These are phyloP conservation scores for Thera obeliscata DNA, from an alignment of 2,888 invertebrate genomes.

Conservation along the genomic window DNA sequence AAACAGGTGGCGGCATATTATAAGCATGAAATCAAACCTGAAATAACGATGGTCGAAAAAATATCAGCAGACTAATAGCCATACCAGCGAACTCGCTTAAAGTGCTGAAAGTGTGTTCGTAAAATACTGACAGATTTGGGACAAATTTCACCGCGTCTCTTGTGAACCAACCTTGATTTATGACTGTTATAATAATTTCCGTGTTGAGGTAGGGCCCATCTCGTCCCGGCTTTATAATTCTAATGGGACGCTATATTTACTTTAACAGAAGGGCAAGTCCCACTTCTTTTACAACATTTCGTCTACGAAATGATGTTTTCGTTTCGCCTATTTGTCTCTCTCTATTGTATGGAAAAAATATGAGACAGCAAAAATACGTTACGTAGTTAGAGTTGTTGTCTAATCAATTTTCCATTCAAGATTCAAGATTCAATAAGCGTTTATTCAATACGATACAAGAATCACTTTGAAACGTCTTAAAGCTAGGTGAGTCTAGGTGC, in stretches of 20 bases:
- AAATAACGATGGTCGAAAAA: slow-evolving; percentile 16
- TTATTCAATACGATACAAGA: too few relatives aligned
- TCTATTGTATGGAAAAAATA: too few relatives aligned
- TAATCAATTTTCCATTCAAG: too few relatives aligned
- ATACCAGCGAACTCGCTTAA: slow-evolving; percentile 4
- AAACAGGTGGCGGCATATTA: slow-evolving; percentile 8
- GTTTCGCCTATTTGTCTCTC: too few relatives aligned
- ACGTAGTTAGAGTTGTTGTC: too few relatives aligned
- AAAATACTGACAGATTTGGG: slow-evolving; percentile 46
- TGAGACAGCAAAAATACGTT: too few relatives aligned
- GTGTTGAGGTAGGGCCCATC: slow-evolving; percentile 72
- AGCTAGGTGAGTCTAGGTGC: too few relatives aligned
- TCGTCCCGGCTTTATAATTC: slow-evolving; percentile 53
- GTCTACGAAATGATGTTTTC: too few relatives aligned
- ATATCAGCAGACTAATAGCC: background rate
- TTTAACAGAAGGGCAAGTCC: too few relatives aligned
- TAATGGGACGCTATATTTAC: slow-evolving; percentile 59
- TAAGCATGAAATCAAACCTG: slow-evolving; percentile 8
- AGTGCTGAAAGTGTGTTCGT: slow-evolving; percentile 21
- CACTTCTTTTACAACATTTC: too few relatives aligned
- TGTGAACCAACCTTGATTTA: slow-evolving; percentile 65
- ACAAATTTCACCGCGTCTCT: slow-evolving; percentile 61
- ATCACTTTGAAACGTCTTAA: too few relatives aligned
- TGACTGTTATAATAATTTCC: slow-evolving; percentile 72
- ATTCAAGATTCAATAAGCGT: too few relatives aligned